Evolutionary conservation across 1,140 invertebrate genomes (phyloP).

Genomic region (Ctenoplectra terminalis): DNA sequence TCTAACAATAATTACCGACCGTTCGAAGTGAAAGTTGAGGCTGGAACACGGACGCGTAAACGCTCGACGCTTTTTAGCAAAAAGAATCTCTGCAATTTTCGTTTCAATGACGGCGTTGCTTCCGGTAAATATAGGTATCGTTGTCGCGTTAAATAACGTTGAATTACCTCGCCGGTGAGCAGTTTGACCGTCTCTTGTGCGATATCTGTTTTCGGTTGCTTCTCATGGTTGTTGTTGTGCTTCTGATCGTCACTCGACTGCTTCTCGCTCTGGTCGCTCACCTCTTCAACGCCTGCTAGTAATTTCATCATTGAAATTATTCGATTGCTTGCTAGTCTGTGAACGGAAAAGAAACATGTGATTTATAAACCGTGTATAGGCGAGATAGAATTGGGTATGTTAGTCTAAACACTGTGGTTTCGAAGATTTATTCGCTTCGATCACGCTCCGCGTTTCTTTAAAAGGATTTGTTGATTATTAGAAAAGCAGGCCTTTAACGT

Average conservation of each 20-base stretch:
- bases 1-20: conserved; percentile 27
- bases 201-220: conserved; percentile 47
- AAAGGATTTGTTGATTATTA: too few relatives aligned
- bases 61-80: not conserved
- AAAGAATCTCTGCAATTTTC: not conserved
- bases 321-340: conserved; percentile 4
- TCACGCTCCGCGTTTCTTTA: too few relatives aligned
- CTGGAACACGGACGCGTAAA: not conserved
- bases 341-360: not conserved
- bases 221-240: conserved; percentile 73
- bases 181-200: conserved; percentile 55
- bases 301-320: conserved; percentile 79
- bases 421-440: too few relatives aligned
- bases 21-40: conserved; percentile 28
- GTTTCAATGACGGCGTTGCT: not conserved
- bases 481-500: too few relatives aligned
- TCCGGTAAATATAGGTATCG: not conserved
- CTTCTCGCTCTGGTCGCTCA: conserved; percentile 71
- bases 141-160: not conserved
- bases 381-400: not conserved
- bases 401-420: not conserved
- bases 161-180: conserved; percentile 60
- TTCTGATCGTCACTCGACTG: conserved; percentile 67
- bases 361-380: not conserved
- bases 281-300: conserved; percentile 80